Base-by-base conservation (phyloP, 2,113 vertebrate species). In the Aegotheles bennettii region DNA sequence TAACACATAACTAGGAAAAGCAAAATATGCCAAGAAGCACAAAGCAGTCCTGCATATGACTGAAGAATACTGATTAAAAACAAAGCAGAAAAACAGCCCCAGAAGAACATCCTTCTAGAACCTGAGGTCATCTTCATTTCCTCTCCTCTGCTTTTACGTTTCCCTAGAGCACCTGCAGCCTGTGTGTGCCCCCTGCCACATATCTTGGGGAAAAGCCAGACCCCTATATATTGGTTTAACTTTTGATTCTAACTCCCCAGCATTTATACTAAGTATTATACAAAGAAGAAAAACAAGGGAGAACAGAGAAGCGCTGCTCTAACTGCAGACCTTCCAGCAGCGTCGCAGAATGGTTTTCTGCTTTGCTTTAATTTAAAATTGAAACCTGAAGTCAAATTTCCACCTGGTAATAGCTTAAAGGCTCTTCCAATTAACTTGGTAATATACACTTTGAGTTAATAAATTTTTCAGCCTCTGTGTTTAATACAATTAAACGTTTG, bases 391-490 rank as follows among this genome's bases (percentile, higher is more conserved):
- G 95, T 96, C 85, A 96, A 96, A 96, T 93, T 96, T 96, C 94
- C 94, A 96, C 93, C 95, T 96, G 79, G 83, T 94, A 96, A 96
- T 96, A 96, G 94, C 95, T 96, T 97, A 92, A 95, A 94, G 93
- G 95, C 93, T 84, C 76, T 94, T 96, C 60, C 95, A 95, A 94
- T 96, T 97, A 96, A 92, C 90, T 95, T 64, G 64, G 93, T 96
- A 96, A 97, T 96, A 96, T 36, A 92, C 68, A 86, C 73, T 93
- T 96, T 90, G 76, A 96, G 83, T 96, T 96, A 97, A 96, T 95
- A 96, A 97, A 90, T 92, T 94, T 96, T 96, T 71, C 90, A 95
- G 92, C 71, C 80, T 95, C 87, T 96, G 76, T 87, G 83, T 96
- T 96, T 96, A 96, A 94, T 93, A 94, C 91, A 96, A 92, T 96